Percentiles rank a stretch among this genome's conserved stretches.
phyloP scores from a whole-genome alignment of 2,113 vertebrate species.

The pig (Sus scrofa) region T2T-Sscrofa CM000824.6:197249001-197249500 shows the following conservation, averaged over 20 bases:
- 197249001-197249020: neutral
- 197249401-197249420: neutral
- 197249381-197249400: neutral
- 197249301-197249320: slow-evolving; percentile 48
- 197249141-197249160: neutral
- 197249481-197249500: slow-evolving; percentile 37
- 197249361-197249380: neutral
- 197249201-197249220: neutral
- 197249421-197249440: neutral
- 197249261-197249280: neutral
- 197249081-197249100: neutral
- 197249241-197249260: neutral
- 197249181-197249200: neutral
- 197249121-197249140: neutral
- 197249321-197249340: neutral
- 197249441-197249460: neutral
- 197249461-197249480: slow-evolving; percentile 11
- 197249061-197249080: too few relatives aligned
- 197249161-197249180: neutral
- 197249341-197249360: neutral
- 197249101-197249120: neutral
- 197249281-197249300: neutral
- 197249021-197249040: neutral
- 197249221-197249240: neutral
- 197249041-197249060: neutral